Evolutionary conservation across 1,140 invertebrate genomes (phyloP).

Genomic region (Portunus trituberculatus): DNA sequence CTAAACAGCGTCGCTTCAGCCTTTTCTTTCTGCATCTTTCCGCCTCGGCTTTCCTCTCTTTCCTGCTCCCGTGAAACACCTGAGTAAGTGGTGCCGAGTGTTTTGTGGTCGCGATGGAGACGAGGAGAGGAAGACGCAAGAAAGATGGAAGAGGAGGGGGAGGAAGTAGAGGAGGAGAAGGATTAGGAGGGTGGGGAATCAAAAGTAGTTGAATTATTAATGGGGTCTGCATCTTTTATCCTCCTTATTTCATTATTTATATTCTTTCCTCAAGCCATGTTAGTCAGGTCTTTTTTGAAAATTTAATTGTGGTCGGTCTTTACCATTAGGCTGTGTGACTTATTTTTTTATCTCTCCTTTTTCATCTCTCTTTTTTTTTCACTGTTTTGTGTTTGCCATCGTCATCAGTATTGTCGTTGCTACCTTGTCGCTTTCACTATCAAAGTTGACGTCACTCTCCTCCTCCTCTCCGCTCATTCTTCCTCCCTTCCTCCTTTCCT

Average conservation of each 20-base stretch:
- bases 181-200: not conserved
- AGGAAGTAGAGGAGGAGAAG: not conserved
- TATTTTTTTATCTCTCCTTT: too few species aligned
- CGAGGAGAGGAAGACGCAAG: too few species aligned
- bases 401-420: too few species aligned
- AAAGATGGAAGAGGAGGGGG: not conserved
- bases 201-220: not conserved
- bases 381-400: too few species aligned
- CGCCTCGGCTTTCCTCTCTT: not conserved
- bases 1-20: not conserved
- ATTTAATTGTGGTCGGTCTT: too few species aligned
- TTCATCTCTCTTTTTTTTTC: too few species aligned
- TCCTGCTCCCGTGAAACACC: not conserved
- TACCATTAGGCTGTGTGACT: too few species aligned
- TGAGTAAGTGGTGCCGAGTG: not conserved
- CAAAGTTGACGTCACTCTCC: not conserved
- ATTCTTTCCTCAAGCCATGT: not conserved
- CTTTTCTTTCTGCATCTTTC: not conserved
- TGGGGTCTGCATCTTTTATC: not conserved
- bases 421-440: not conserved
- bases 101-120: too few species aligned
- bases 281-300: too few species aligned
- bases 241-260: not conserved
- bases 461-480: not conserved
- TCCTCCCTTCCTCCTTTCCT: not conserved